Evolutionary conservation across 2,113 vertebrate genomes (phyloP).

Genomic region (Desmodus rotundus): DNA sequence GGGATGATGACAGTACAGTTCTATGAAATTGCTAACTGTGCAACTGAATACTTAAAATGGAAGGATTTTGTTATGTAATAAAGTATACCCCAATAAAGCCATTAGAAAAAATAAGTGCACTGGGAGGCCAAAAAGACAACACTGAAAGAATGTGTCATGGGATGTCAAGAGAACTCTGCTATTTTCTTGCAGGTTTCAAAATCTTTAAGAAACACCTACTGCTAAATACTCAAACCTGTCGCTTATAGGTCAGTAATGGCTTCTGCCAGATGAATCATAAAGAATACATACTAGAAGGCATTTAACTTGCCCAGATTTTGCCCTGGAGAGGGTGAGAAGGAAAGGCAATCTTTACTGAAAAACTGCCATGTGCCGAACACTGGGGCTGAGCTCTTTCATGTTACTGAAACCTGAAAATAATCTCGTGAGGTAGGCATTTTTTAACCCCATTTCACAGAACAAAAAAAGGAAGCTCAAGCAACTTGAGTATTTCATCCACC

Average conservation of each 20-base stretch:
- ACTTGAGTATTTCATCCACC: not conserved
- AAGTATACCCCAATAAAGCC: not conserved
- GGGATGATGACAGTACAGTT: not conserved
- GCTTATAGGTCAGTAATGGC: not conserved
- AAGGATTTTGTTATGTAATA: not conserved
- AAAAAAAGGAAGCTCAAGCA: not conserved
- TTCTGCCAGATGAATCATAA: not conserved
- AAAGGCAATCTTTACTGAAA: not conserved
- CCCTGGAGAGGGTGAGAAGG: not conserved
- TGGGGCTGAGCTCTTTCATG: not conserved
- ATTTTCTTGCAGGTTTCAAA: not conserved
- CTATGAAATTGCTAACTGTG: not conserved
- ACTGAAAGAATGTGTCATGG: not conserved
- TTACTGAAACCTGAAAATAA: not conserved
- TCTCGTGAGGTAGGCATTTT: conserved; percentile 10
- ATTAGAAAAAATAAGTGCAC: not conserved
- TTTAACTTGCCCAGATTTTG: not conserved
- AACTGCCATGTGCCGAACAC: not conserved
- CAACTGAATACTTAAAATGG: not conserved
- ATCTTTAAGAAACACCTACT: not conserved
- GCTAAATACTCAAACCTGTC: not conserved
- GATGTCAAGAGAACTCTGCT: not conserved
- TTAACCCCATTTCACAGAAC: conserved; percentile 23
- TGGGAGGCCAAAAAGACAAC: not conserved
- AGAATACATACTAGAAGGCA: not conserved